Evolutionary conservation across 2,113 vertebrate species (phyloP).

Genomic region (Syrmaticus mikado): DNA sequence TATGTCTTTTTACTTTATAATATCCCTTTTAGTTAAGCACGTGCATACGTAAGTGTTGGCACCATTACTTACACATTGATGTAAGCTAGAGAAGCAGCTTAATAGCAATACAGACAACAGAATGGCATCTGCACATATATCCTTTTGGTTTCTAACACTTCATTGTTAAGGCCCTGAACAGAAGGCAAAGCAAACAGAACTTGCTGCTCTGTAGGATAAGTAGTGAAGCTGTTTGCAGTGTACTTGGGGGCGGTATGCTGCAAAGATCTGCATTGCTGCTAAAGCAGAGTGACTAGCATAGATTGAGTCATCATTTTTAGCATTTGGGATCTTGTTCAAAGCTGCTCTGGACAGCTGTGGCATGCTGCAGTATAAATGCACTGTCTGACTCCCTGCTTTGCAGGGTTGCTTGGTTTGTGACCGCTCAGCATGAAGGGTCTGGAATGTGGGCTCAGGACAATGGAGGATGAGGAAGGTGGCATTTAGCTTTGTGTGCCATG

Average conservation of each 20-base stretch:
- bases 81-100: neutral
- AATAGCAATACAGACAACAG: neutral
- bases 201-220: neutral
- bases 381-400: neutral
- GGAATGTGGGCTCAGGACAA: fast-evolving
- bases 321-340: neutral
- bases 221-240: neutral
- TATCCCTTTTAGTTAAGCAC: neutral
- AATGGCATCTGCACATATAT: neutral
- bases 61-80: neutral
- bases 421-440: fast-evolving
- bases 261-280: neutral
- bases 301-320: neutral
- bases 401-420: neutral
- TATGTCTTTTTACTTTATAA: neutral
- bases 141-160: neutral
- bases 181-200: constrained; percentile 17
- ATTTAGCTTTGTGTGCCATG: neutral
- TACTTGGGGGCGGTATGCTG: neutral
- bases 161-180: neutral
- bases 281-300: neutral
- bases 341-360: neutral
- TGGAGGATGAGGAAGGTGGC: neutral
- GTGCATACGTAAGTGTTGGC: neutral
- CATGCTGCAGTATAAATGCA: neutral